A percentile compares a stretch with the other conserved stretches of the same genome.
Evolutionary conservation across 2,113 vertebrate species (phyloP).

Genomic region (Tenebrosternarchus preto): DNA sequence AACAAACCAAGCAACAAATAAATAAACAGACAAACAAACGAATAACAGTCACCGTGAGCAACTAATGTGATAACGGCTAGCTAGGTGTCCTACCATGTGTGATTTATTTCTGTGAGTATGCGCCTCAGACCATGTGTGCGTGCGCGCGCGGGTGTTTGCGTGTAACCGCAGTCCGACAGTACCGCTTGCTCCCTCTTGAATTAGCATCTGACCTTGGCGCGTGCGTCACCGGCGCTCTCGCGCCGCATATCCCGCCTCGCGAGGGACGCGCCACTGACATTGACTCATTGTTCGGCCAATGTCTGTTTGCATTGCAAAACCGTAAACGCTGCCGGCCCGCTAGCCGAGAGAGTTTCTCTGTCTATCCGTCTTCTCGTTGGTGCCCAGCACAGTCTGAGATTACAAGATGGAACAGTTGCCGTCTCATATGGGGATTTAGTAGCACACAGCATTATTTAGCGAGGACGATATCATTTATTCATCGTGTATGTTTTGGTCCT

Average conservation of each 20-base stretch:
- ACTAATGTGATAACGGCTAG: neutral
- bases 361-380: slow-evolving; percentile 27
- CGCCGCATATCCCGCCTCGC: neutral
- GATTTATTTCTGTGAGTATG: slow-evolving; percentile 7
- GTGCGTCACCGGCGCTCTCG: slow-evolving; percentile 28
- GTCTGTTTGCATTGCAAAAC: slow-evolving; percentile 44
- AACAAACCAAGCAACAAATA: neutral
- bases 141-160: slow-evolving; percentile 21
- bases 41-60: neutral
- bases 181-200: slow-evolving; percentile 34
- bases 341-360: neutral
- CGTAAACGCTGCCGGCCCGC: slow-evolving; percentile 13
- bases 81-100: neutral
- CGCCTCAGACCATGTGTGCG: slow-evolving; percentile 16
- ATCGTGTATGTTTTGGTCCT: slow-evolving; percentile 62
- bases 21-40: slow-evolving; percentile 2
- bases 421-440: slow-evolving; percentile 46
- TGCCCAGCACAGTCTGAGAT: slow-evolving; percentile 11
- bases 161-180: neutral
- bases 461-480: slow-evolving; percentile 64
- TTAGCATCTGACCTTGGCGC: slow-evolving; percentile 55
- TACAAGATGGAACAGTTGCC: slow-evolving; percentile 46
- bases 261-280: slow-evolving; percentile 34
- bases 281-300: slow-evolving; percentile 41
- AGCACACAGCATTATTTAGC: slow-evolving; percentile 57